A percentile compares a stretch with the other conserved stretches of the same genome.
Evolutionary conservation across 2,888 invertebrate genomes (phyloP).

Genomic region (Archaeoteleia sp.): DNA sequence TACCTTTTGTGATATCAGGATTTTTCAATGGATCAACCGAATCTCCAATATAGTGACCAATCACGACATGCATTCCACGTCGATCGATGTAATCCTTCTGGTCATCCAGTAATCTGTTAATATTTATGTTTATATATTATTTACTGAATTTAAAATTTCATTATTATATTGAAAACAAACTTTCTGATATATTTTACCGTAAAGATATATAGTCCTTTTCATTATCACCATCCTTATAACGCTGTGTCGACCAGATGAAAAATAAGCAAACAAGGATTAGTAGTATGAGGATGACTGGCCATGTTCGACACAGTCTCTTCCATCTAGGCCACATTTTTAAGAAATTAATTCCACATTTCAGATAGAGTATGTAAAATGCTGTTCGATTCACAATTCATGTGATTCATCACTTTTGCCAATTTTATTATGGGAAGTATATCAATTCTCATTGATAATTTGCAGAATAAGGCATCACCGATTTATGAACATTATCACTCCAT

Average conservation of each 20-base stretch:
- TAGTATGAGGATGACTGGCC: slow-evolving; percentile 59
- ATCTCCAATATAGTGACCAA: slow-evolving; percentile 92
- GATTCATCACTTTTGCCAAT: too few species aligned
- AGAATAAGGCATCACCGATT: too few species aligned
- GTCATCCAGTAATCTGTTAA: slow-evolving; percentile 77
- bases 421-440: too few species aligned
- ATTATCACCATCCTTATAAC: slow-evolving; percentile 52
- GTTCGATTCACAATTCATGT: too few species aligned
- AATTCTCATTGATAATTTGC: too few species aligned
- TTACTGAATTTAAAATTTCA: slow-evolving; percentile 12
- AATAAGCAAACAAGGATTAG: slow-evolving; percentile 59
- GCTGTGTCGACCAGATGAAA: slow-evolving; percentile 63
- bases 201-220: slow-evolving; percentile 58
- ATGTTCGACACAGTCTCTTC: slow-evolving; percentile 63
- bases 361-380: too few species aligned
- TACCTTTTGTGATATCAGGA: slow-evolving; percentile 86
- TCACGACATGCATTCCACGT: slow-evolving; percentile 87
- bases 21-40: slow-evolving; percentile 76
- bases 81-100: slow-evolving; percentile 84
- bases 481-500: too few species aligned
- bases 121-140: slow-evolving; percentile 1
- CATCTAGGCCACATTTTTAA: slow-evolving; percentile 69
- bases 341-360: too few species aligned
- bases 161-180: slow-evolving; percentile 22
- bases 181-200: slow-evolving; percentile 48